Evolutionary conservation across 23 tunicate genomes (phyloP).

Genomic region (Corella eumyota): DNA sequence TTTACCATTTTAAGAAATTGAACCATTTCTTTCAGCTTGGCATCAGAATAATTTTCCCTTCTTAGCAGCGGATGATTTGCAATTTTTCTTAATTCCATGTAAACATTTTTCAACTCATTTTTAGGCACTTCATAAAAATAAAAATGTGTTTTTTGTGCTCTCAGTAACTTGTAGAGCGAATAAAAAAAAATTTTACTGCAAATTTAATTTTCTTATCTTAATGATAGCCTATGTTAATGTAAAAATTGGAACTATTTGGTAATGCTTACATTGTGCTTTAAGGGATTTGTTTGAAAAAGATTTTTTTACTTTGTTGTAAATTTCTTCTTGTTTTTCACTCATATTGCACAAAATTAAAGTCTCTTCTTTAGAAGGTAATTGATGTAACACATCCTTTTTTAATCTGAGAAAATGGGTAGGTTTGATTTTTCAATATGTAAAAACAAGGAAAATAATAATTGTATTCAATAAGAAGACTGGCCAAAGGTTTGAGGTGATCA

Average conservation of each 20-base stretch:
- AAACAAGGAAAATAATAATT: too few species aligned
- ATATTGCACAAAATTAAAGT: conserved; percentile 30
- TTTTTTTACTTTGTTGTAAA: conserved; percentile 67
- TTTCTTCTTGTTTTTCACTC: conserved; percentile 26
- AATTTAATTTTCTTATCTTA: too few species aligned
- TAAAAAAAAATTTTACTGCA: too few species aligned
- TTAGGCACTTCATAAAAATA: conserved; percentile 21
- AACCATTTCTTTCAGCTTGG: conserved; percentile 63
- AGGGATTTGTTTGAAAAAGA: conserved; percentile 20
- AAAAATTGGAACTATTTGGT: too few species aligned
- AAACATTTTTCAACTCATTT: conserved; percentile 61
- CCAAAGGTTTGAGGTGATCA: too few species aligned
- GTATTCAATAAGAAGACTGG: too few species aligned
- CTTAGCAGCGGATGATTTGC: conserved; percentile 90
- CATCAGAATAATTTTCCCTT: conserved; percentile 40
- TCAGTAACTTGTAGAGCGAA: too few species aligned
- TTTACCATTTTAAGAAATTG: conserved; percentile 51
- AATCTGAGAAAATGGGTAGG: too few species aligned
- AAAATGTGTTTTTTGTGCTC: too few species aligned
- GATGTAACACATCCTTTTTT: conserved; percentile 77
- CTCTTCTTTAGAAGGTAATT: conserved; percentile 66
- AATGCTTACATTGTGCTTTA: conserved; percentile 17
- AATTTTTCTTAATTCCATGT: conserved; percentile 84
- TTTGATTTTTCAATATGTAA: too few species aligned
- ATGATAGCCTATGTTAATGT: too few species aligned